phyloP scores from a whole-genome alignment of 1,140 invertebrate genomes.

The Trichomalopsis sarcophagae region DNA sequence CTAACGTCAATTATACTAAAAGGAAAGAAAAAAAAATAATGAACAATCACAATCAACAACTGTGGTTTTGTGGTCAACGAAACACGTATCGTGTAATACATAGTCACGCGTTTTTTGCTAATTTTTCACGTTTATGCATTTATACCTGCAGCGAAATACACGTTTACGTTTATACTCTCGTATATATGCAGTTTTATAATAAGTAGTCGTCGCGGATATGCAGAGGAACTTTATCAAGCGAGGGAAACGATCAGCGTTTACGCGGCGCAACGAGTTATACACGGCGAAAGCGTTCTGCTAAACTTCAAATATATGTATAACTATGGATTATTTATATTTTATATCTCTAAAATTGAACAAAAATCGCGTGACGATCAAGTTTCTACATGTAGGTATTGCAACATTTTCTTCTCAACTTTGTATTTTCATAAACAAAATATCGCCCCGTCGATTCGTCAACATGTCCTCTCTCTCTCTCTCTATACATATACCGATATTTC shows the following conservation, averaged over 20 bases:
- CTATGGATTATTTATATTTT: not conserved
- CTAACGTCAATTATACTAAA: too few relatives aligned
- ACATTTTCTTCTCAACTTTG: not conserved
- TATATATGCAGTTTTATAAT: not conserved
- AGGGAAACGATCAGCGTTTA: constrained; percentile 39
- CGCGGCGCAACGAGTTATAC: not conserved
- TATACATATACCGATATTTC: not conserved
- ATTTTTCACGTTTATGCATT: constrained; percentile 17
- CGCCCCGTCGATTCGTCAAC: not conserved
- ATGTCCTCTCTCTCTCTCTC: not conserved
- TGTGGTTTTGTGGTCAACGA: too few relatives aligned
- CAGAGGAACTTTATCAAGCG: constrained; percentile 44
- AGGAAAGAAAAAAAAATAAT: not conserved
- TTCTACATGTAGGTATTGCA: not conserved
- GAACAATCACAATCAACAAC: too few relatives aligned
- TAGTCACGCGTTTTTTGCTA: constrained; percentile 31
- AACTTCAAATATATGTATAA: not conserved
- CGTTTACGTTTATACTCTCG: constrained; percentile 7
- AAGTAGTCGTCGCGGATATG: not conserved
- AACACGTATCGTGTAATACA: too few relatives aligned
- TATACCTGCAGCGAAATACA: constrained; percentile 27
- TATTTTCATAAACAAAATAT: constrained; percentile 29
- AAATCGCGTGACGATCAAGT: constrained; percentile 8
- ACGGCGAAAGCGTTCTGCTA: constrained; percentile 23
- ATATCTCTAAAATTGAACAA: not conserved